Conservation (phyloP, 2,113 vertebrate species). For the Cygnus atratus region DNA sequence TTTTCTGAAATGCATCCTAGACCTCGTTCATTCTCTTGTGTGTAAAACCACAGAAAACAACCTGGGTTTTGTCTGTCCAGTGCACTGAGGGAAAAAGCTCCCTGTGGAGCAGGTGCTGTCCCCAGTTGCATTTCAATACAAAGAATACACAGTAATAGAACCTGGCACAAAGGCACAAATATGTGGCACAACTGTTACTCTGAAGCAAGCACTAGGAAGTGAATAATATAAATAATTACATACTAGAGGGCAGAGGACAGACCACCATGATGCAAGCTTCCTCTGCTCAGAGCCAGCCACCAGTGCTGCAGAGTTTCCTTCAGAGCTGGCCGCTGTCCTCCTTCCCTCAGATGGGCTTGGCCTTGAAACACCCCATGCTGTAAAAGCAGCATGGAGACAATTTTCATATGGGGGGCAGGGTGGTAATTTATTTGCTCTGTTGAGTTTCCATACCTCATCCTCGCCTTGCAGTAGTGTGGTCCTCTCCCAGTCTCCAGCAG, state of each 20-base stretch:
- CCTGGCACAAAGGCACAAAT: constrained; percentile 11
- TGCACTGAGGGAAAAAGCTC: neutral
- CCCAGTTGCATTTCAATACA: neutral
- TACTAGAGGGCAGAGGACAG: neutral
- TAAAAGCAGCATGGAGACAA: neutral
- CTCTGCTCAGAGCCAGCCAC: neutral
- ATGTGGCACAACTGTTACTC: neutral
- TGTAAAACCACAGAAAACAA: neutral
- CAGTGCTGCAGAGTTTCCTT: rapidly evolving
- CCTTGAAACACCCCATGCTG: neutral
- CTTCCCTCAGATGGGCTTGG: rapidly evolving
- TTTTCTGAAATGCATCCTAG: neutral
- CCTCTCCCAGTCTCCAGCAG: neutral
- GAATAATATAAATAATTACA: neutral
- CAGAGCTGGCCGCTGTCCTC: neutral
- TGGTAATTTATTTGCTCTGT: neutral
- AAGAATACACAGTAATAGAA: neutral
- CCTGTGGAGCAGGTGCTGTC: neutral
- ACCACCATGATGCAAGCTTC: neutral
- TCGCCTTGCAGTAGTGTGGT: neutral
- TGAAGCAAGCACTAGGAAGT: constrained; percentile 33
- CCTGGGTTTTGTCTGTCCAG: neutral
- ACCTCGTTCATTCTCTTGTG: neutral
- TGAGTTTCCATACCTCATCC: neutral
- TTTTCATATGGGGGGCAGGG: neutral